Base-by-base conservation (phyloP, 2,888 invertebrate genomes). In the Pollenia labialis region DNA sequence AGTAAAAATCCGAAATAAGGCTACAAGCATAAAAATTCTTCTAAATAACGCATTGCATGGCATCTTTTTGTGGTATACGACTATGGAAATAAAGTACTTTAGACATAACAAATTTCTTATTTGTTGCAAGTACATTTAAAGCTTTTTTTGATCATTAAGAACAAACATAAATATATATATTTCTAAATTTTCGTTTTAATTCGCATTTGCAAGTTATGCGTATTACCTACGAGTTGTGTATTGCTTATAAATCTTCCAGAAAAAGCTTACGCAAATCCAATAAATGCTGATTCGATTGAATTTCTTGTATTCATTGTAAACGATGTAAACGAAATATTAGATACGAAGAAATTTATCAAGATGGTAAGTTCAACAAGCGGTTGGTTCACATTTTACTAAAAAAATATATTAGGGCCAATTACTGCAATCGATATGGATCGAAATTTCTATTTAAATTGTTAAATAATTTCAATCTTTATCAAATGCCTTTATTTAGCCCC, bases 1-100 rank as follows among this genome's bases (percentile, higher is more conserved):
- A 14, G n/a, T 42, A 16, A 50, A 69, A 52, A 90, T 84, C 87
- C 79, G 85, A 84, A 3, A 44, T n/a, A 62, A 62, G 8, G 16
- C 1, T 7, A 42, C 1, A 18, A 44, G 62, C 12, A 46, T 23
- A 46, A 14, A 14, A 23, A 66, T 66, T 23, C 16, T 44, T 48
- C 18, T 23, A 9, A 66, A 66, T 48, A 48, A 66, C 14, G 18
- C 12, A 23, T 14, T 66, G 46, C 46, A 18, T 14, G 16, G 46
- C 18, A 66, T 4, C 10, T 46, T 46, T 64, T 18, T 46, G 14
- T 66, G 46, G 44, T 66, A 48, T 14, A 14, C 18, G 23, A 48
- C 44, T 12, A 14, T 44, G 16, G 6, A 44, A 12, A 66, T 12
- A 23, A 4, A 42, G 12, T 23, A n/a, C 40, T 40, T 11, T 40